These are phyloP conservation scores for Fragum whitleyi DNA, from an alignment of 2,888 invertebrate species.

Conservation along the genomic window DNA sequence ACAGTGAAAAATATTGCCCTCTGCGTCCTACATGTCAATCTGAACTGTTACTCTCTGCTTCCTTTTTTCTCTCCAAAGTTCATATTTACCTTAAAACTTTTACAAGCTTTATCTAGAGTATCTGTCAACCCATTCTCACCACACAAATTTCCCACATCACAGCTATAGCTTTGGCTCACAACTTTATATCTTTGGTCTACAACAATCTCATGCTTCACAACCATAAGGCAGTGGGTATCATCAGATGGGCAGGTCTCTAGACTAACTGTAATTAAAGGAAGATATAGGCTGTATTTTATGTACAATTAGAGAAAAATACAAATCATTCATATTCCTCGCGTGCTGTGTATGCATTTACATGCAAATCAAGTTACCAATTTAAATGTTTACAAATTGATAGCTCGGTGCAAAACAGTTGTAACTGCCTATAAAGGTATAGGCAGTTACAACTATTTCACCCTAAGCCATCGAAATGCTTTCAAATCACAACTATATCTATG, in stretches of 20 bases:
- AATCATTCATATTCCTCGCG: not conserved
- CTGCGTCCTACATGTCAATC: too few species aligned
- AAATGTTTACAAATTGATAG: too few species aligned
- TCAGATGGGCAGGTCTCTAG: conserved; percentile 38
- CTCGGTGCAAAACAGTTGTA: too few species aligned
- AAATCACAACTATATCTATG: conserved; percentile 36
- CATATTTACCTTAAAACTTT: conserved; percentile 34
- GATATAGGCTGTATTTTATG: not conserved
- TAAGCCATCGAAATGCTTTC: too few species aligned
- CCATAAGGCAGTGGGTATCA: conserved; percentile 30
- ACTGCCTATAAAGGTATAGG: too few species aligned
- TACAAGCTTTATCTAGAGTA: conserved; percentile 37
- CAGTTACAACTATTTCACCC: too few species aligned
- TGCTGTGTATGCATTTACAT: too few species aligned
- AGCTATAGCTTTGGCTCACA: conserved; percentile 34
- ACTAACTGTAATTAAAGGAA: conserved; percentile 20
- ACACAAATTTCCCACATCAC: conserved; percentile 51
- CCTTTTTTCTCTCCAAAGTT: too few species aligned
- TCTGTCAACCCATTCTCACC: conserved; percentile 30
- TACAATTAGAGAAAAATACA: not conserved
- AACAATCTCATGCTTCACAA: not conserved
- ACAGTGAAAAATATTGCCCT: too few species aligned
- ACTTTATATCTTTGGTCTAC: not conserved
- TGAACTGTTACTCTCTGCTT: too few species aligned
- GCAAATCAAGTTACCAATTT: too few species aligned